These are phyloP conservation scores for Tauraco hartlaubi DNA, from an alignment of 2,797 vertebrate species.

Conservation along the genomic window DNA sequence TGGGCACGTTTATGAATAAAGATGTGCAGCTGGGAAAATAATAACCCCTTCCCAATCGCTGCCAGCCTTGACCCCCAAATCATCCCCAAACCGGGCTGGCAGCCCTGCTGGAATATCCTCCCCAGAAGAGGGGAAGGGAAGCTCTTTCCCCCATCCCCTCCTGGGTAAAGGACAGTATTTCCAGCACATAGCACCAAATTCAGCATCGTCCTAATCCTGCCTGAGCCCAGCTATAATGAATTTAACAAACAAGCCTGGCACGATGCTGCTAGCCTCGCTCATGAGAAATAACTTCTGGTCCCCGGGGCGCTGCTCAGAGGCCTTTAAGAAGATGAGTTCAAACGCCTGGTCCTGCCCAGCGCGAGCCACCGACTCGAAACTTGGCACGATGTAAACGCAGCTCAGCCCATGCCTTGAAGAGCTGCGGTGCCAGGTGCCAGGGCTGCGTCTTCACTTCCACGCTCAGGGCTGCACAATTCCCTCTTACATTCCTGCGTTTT, in stretches of 20 bases:
- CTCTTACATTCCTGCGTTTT: background rate
- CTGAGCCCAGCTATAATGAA: background rate
- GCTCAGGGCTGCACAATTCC: background rate
- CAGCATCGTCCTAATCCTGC: background rate
- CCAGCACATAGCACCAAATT: background rate
- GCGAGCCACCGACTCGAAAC: fast-evolving
- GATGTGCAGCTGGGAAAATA: constrained; percentile 77
- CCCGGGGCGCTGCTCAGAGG: background rate
- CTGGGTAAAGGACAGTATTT: background rate
- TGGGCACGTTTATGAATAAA: constrained; percentile 73
- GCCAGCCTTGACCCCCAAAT: constrained; percentile 28
- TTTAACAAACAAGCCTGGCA: background rate
- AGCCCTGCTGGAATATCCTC: background rate
- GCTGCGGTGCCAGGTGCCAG: background rate
- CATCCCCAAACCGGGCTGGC: background rate
- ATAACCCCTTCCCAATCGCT: background rate
- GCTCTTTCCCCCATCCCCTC: background rate
- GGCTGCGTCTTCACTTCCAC: background rate
- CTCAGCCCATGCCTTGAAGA: background rate
- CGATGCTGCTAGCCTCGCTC: fast-evolving
- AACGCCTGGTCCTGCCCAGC: background rate
- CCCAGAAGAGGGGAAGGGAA: background rate
- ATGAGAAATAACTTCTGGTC: fast-evolving
- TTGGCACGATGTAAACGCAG: background rate
- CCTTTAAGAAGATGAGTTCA: background rate